These are phyloP conservation scores for Bombus impatiens DNA, from an alignment of 1,140 invertebrate species.

Conservation along the genomic window DNA sequence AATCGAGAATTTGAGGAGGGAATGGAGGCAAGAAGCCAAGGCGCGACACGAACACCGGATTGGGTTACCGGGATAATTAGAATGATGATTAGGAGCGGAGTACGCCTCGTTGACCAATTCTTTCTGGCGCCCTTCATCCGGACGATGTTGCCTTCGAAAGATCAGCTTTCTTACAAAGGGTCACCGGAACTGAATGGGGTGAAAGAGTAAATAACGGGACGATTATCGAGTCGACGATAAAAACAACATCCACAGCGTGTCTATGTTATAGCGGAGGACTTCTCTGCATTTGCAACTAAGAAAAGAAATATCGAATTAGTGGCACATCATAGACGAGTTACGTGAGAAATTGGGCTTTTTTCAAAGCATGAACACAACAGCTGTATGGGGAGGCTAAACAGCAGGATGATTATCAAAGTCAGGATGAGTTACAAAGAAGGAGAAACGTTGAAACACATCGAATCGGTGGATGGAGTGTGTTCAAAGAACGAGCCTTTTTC, in stretches of 20 bases:
- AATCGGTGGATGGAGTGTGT: too few species aligned
- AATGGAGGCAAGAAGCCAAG: slow-evolving; percentile 73
- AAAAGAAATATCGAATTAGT: slow-evolving; percentile 18
- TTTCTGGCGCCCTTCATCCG: slow-evolving; percentile 46
- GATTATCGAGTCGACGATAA: neutral
- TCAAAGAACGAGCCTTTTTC: too few species aligned
- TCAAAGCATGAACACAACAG: too few species aligned
- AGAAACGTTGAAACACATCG: too few species aligned
- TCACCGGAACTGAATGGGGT: neutral
- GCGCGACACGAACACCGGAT: slow-evolving; percentile 71
- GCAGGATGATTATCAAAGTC: too few species aligned
- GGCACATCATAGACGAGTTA: neutral
- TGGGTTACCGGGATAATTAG: slow-evolving; percentile 80
- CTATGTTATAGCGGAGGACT: neutral
- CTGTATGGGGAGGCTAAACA: too few species aligned
- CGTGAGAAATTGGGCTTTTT: neutral
- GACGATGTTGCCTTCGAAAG: neutral
- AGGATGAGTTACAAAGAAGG: too few species aligned
- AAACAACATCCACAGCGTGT: neutral
- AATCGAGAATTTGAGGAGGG: slow-evolving; percentile 55
- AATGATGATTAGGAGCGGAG: slow-evolving; percentile 78
- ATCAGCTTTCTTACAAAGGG: slow-evolving; percentile 44
- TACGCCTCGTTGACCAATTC: slow-evolving; percentile 80
- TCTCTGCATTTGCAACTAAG: neutral
- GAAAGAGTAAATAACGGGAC: neutral